Evolutionary conservation across 1,140 invertebrate species (phyloP).

Genomic region (Saccostrea glomerata): DNA sequence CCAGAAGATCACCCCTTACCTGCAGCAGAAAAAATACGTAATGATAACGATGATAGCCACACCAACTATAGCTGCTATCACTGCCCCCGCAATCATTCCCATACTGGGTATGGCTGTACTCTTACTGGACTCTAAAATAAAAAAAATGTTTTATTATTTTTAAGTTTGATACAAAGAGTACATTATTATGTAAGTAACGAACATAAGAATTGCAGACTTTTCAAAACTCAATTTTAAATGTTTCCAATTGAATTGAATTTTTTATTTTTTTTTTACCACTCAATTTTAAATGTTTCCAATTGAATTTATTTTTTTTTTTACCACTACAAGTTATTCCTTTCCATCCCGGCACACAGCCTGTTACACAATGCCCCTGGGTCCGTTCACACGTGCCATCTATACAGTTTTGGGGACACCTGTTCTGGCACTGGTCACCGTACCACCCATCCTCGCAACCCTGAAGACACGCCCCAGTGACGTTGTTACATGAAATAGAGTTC

Average conservation of each 20-base stretch:
- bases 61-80: constrained; percentile 10
- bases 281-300: neutral
- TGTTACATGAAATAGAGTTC: neutral
- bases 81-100: constrained; percentile 35
- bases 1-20: neutral
- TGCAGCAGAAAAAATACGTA: constrained; percentile 22
- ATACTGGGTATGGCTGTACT: constrained; percentile 9
- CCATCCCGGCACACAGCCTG: constrained; percentile 43
- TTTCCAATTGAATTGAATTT: neutral
- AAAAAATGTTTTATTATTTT: no score
- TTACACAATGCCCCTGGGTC: neutral
- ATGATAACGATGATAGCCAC: neutral
- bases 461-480: constrained; percentile 25
- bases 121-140: constrained; percentile 7
- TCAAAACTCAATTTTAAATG: no score
- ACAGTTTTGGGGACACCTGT: constrained; percentile 26
- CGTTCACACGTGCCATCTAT: constrained; percentile 27
- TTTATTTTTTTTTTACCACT: neutral
- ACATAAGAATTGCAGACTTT: no score
- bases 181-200: no score
- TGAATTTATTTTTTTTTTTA: neutral
- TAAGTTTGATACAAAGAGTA: no score
- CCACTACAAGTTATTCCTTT: constrained; percentile 38
- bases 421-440: constrained; percentile 29
- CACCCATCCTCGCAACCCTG: constrained; percentile 39